Evolutionary conservation across 2,113 vertebrate species (phyloP), one percentile per base, ranked within the genome.

Genomic region (Pseudopodoces humilis): DNA sequence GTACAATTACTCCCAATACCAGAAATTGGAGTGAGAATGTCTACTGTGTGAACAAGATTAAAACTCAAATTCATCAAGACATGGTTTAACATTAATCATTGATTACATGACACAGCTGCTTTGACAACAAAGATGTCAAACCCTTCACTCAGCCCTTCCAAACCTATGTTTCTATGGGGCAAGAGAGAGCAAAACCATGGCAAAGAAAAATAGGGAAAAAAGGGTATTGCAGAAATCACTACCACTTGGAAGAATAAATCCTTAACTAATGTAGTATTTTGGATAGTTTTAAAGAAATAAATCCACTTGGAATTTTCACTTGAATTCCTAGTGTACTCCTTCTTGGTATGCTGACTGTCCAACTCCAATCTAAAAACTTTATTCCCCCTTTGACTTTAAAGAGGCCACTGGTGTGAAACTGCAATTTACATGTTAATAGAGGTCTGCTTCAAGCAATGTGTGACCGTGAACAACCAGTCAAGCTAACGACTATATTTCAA

Each of bases 351-450:
- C 37, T 80, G 71, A 20, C 60, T 80, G 43, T 35, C 70, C 33
- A 87, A 60, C 22, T 91, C 47, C 75, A 87, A 91, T 89, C 53
- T 85, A 53, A 75, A 90, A 95, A 62, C 37, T 75, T 92, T 90
- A 86, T 94, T 96, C 89, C 86, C 52, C 63, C 17, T 92, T 92
- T 83, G 77, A 91, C 78, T 95, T 84, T 78, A 81, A 87, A 50
- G 56, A 94, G 84, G 43, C 52, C 56, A 80, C 70, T 92, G 52
- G 59, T 86, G 59, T 94, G 78, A 95, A 95, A 88, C 46, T 82
- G 55, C 69, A 95, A 91, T 96, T 93, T 97, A 59, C 72, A 92
- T 91, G n/a, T 89, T 94, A 95, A 95, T 93, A 84, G 71, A 90
- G 12, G 41, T 91, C 92, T 95, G 86, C 90, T 92, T 85, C 80